Conservation (phyloP, 2,888 invertebrate species). For the Entomobrya multifasciata region DNA sequence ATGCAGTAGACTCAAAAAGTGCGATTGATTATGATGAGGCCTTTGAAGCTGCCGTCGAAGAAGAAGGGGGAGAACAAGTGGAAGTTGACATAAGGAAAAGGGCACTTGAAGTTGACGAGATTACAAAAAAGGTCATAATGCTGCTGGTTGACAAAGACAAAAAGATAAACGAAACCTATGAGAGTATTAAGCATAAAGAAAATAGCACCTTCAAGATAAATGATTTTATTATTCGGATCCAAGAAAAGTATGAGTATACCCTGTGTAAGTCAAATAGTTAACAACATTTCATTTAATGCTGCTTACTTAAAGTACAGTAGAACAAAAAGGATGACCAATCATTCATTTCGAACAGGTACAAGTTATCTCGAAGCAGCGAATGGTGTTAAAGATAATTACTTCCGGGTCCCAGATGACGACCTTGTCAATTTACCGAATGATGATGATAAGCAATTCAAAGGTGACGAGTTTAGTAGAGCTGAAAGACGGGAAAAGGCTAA, state of each 20-base stretch:
- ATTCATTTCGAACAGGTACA: neutral
- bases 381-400: neutral
- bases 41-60: too few relatives aligned
- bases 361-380: neutral
- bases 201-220: neutral
- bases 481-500: neutral
- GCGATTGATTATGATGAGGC: too few relatives aligned
- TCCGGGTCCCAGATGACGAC: neutral
- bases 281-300: neutral
- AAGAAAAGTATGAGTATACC: conserved; percentile 31
- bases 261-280: neutral
- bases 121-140: neutral
- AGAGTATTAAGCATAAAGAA: neutral
- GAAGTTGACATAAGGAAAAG: neutral
- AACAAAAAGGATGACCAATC: neutral
- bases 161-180: neutral
- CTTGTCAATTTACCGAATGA: neutral
- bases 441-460: neutral
- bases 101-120: neutral
- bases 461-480: neutral
- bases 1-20: too few relatives aligned
- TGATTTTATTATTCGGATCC: conserved; percentile 21
- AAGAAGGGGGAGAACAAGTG: too few relatives aligned
- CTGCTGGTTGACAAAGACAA: neutral
- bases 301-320: neutral